Evolutionary conservation across 1,140 invertebrate genomes (phyloP).

Genomic region (Drosophila trapezifrons): DNA sequence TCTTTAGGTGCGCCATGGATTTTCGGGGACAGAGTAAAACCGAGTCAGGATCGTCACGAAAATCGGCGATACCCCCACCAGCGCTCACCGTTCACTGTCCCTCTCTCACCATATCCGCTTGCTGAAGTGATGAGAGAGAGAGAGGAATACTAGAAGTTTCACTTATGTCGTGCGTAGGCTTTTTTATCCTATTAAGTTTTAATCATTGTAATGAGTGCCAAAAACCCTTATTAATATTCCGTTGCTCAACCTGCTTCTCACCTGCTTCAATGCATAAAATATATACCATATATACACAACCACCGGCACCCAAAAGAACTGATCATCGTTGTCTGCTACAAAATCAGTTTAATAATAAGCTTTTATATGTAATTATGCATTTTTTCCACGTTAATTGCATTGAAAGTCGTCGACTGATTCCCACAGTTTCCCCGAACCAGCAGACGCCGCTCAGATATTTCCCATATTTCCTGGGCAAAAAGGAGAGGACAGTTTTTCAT

Average conservation of each 20-base stretch:
- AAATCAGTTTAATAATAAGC: slow-evolving; percentile 64
- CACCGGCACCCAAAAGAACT: not conserved
- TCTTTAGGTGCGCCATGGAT: too few relatives aligned
- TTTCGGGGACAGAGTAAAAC: too few relatives aligned
- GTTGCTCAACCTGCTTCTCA: not conserved
- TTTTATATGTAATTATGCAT: slow-evolving; percentile 72
- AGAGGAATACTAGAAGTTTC: too few relatives aligned
- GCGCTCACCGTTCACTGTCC: too few relatives aligned
- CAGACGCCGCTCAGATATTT: slow-evolving; percentile 18
- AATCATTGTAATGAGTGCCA: not conserved
- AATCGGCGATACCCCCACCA: too few relatives aligned
- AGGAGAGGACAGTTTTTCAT: slow-evolving; percentile 60
- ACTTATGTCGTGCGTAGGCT: too few relatives aligned
- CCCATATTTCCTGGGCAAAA: slow-evolving; percentile 14
- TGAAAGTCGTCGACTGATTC: slow-evolving; percentile 55
- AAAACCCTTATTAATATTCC: not conserved
- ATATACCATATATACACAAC: not conserved
- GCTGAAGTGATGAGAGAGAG: too few relatives aligned
- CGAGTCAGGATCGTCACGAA: too few relatives aligned
- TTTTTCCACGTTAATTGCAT: slow-evolving; percentile 79
- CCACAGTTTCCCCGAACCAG: slow-evolving; percentile 15
- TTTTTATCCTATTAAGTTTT: not conserved
- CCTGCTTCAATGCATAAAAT: not conserved
- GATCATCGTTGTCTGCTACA: slow-evolving; percentile 48
- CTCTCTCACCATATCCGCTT: too few relatives aligned